Percentiles rank a stretch among this genome's conserved stretches.
These are phyloP conservation scores for Polymixis lichenea DNA, from an alignment of 2,888 invertebrate species.

Conservation along the genomic window DNA sequence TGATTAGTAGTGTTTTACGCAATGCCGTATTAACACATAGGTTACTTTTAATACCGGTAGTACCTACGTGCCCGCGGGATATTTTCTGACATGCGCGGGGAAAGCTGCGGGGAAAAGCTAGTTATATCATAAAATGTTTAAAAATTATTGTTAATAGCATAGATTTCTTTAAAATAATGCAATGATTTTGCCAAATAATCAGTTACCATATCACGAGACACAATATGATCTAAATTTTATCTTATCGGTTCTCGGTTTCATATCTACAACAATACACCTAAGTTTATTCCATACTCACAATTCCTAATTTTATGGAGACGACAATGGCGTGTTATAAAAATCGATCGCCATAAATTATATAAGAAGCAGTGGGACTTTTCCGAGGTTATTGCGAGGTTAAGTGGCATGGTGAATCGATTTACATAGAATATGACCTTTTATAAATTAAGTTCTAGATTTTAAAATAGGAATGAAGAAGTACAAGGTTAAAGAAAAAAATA, in stretches of 20 bases:
- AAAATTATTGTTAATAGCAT: not conserved
- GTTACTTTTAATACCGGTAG: too few relatives aligned
- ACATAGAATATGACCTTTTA: not conserved
- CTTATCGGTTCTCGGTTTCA: slow-evolving; percentile 20
- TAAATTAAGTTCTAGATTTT: not conserved
- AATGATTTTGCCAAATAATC: not conserved
- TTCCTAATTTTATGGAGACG: slow-evolving; percentile 4
- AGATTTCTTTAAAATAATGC: not conserved
- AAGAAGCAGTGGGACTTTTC: slow-evolving; percentile 12
- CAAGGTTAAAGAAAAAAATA: not conserved
- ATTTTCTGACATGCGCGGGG: too few relatives aligned
- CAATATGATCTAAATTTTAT: not conserved
- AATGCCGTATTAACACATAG: too few relatives aligned
- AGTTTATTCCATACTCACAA: not conserved
- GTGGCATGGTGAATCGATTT: slow-evolving; percentile 12
- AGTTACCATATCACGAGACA: not conserved
- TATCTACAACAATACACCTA: not conserved
- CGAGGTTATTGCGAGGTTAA: slow-evolving; percentile 4
- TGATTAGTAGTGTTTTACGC: too few relatives aligned
- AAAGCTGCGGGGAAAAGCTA: too few relatives aligned
- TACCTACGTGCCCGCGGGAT: too few relatives aligned
- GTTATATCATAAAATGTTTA: too few relatives aligned
- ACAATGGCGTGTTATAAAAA: slow-evolving; percentile 29
- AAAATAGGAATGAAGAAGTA: not conserved
- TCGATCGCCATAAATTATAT: slow-evolving; percentile 31